Percentiles rank a stretch among this genome's conserved stretches.
Evolutionary conservation across 2,113 vertebrate genomes (phyloP).

Genomic region (Columba janthina): DNA sequence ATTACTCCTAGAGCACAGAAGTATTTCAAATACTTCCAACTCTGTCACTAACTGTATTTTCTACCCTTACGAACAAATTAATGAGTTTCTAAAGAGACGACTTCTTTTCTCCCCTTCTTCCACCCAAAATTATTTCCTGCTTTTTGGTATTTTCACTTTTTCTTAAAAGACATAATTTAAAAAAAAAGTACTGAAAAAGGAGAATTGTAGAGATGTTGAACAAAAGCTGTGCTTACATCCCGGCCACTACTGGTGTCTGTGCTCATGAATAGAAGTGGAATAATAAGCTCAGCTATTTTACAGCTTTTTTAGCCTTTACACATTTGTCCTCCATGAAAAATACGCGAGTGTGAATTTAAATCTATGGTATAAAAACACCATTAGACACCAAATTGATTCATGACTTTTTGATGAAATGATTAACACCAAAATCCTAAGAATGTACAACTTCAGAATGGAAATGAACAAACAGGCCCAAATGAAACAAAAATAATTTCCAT

Average conservation of each 20-base stretch:
- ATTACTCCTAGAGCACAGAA: not conserved
- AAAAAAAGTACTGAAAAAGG: not conserved
- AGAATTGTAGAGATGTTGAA: not conserved
- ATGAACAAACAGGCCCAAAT: not conserved
- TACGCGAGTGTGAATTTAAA: not conserved
- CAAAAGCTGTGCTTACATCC: not conserved
- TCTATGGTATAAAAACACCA: not conserved
- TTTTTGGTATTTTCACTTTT: not conserved
- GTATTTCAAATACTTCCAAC: not conserved
- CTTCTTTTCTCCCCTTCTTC: not conserved
- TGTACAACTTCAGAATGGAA: not conserved
- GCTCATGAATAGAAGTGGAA: not conserved
- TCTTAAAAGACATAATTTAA: not conserved
- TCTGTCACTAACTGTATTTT: not conserved
- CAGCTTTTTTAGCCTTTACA: not conserved
- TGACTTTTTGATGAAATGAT: not conserved
- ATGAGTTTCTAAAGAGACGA: not conserved
- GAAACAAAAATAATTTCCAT: conserved; percentile 5
- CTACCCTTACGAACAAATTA: not conserved
- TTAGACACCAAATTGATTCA: not conserved
- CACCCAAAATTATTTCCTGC: not conserved
- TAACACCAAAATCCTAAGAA: not conserved
- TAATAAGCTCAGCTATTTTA: not conserved
- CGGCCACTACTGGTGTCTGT: not conserved
- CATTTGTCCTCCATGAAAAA: not conserved